A percentile compares a stretch with the other conserved stretches of the same genome.
Evolutionary conservation across 2,113 vertebrate species (phyloP).

Genomic region (Rana temporaria): DNA sequence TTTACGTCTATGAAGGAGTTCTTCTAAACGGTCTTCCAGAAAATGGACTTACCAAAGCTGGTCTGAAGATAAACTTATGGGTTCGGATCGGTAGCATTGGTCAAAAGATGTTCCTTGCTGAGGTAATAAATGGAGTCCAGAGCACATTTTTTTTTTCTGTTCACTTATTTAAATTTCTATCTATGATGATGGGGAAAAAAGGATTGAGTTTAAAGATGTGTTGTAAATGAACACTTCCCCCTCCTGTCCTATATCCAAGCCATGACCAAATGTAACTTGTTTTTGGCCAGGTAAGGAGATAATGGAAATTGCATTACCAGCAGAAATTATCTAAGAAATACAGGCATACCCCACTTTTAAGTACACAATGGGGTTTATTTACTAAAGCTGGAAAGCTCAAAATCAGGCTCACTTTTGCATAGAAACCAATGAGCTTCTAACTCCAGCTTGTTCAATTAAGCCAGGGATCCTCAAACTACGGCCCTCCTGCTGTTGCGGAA

Average conservation of each 20-base stretch:
- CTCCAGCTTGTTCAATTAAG: too few species aligned
- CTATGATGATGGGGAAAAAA: background rate
- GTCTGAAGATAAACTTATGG: slow-evolving; percentile 73
- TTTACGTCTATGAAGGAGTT: slow-evolving; percentile 77
- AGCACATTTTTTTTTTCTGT: background rate
- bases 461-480: too few species aligned
- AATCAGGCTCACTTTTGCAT: too few species aligned
- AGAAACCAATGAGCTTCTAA: too few species aligned
- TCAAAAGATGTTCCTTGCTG: slow-evolving; percentile 65
- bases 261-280: background rate
- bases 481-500: too few species aligned
- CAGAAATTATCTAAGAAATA: too few species aligned
- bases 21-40: slow-evolving; percentile 76
- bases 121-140: slow-evolving; percentile 64
- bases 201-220: background rate
- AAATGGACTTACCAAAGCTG: slow-evolving; percentile 69
- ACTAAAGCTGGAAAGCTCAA: too few species aligned
- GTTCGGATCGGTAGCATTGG: slow-evolving; percentile 69
- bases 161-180: background rate
- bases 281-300: background rate
- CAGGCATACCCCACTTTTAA: too few species aligned
- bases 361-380: too few species aligned
- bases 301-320: background rate
- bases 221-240: background rate
- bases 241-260: background rate